These are phyloP conservation scores for Parotocinclus haroldoi DNA, from an alignment of 2,797 vertebrate genomes.

Conservation along the genomic window DNA sequence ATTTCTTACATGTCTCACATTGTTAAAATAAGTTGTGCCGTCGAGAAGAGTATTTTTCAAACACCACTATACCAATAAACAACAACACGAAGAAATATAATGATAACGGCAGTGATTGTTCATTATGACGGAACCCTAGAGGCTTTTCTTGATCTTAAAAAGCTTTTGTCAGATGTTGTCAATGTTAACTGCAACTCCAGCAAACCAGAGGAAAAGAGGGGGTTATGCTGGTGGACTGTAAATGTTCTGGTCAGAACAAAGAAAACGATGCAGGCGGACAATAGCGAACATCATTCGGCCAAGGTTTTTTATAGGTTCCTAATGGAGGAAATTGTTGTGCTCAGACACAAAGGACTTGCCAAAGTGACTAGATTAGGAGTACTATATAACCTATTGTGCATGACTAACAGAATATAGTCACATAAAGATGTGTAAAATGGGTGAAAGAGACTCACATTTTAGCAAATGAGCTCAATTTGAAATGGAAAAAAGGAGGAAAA, in stretches of 20 bases:
- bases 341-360: slow-evolving; percentile 27
- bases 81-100: too few relatives aligned
- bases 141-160: slow-evolving; percentile 39
- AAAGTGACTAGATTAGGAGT: slow-evolving; percentile 19
- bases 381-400: slow-evolving; percentile 16
- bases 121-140: slow-evolving; percentile 27
- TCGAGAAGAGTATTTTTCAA: too few relatives aligned
- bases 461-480: too few relatives aligned
- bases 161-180: slow-evolving; percentile 43
- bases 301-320: slow-evolving; percentile 34
- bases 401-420: not conserved
- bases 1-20: too few relatives aligned
- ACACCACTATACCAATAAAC: too few relatives aligned
- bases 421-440: too few relatives aligned
- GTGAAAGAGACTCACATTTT: too few relatives aligned
- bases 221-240: slow-evolving; percentile 30
- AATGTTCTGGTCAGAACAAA: slow-evolving; percentile 36
- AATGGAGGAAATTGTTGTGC: slow-evolving; percentile 27
- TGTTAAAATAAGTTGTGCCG: too few relatives aligned
- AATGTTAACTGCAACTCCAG: slow-evolving; percentile 36
- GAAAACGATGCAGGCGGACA: slow-evolving; percentile 41
- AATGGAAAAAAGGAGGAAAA: too few relatives aligned
- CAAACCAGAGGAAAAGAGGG: slow-evolving; percentile 9
- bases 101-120: slow-evolving; percentile 2
- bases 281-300: slow-evolving; percentile 25